Base-by-base conservation (phyloP, 2,888 invertebrate species). In the Pandemis cinnamomeana region DNA sequence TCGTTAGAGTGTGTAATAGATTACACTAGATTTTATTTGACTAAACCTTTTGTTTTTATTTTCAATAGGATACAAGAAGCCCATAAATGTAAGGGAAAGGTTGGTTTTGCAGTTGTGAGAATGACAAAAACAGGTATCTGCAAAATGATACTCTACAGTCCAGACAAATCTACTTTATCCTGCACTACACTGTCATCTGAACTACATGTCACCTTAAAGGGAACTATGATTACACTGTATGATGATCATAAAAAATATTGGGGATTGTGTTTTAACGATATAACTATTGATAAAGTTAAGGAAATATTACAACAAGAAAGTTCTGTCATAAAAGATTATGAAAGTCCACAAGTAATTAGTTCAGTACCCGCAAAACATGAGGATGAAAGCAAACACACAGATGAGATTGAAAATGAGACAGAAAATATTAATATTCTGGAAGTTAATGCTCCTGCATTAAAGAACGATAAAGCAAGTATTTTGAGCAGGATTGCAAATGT, bases 61-160 rank as follows among this genome's bases (percentile, higher is more conserved):
- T 27, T 27, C 27, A 55, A 55, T 41, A 67, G 75, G 73, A 44
- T 70, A 11, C 41, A 66, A 51, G 64, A 41, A 62, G 20, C 55
- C 46, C 74, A 71, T 53, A 71, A 46, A 51, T 67, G 61, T 20
- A 75, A 75, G 44, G 69, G 69, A 15, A 92, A 88, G 80, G 76
- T 93, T 63, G 93, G 93, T 11, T 89, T 93, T 84, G 93, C 92
- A n/a, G 82, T 94, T 69, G 73, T 93, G 69, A 91, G 89, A 82
- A 80, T 84, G 41, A 74, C 83, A 3, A 89, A 87, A 80, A 83
- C 83, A 77, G 83, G 81, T 72, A 76, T 74, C 71, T 82, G 88
- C 77, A 88, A 87, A 76, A 86, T 92, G 68, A 79, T 93, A 42
- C 82, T 94, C 2, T 94, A 93, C 86, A 89, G 91, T 78, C 85